Conservation (phyloP, 2,888 invertebrate genomes). For the Cheilosia vulpina region DNA sequence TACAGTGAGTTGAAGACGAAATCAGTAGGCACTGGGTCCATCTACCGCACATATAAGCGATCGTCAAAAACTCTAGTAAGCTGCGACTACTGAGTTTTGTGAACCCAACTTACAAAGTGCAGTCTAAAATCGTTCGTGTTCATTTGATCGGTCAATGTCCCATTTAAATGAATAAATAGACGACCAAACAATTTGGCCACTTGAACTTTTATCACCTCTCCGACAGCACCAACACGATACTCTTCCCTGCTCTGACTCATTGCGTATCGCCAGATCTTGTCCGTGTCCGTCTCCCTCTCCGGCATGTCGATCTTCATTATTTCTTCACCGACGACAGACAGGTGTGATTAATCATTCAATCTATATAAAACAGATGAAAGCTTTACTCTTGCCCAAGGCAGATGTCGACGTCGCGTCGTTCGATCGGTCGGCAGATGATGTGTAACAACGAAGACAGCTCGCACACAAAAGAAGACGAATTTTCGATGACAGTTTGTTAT, state of each 20-base stretch:
- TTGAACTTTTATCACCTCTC: conserved; percentile 40
- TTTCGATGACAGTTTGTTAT: conserved; percentile 37
- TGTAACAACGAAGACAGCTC: conserved; percentile 5
- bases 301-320: conserved; percentile 22
- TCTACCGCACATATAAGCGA: too few species aligned
- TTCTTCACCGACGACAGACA: conserved; percentile 5
- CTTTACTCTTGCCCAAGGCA: conserved; percentile 40
- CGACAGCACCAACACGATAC: background rate
- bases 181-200: conserved; percentile 29
- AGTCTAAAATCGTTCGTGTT: too few species aligned
- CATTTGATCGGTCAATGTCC: background rate
- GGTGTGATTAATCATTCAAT: conserved; percentile 67
- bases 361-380: conserved; percentile 24
- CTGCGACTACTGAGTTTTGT: too few species aligned
- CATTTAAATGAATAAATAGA: conserved; percentile 48
- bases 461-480: background rate
- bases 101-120: too few species aligned
- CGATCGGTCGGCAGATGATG: background rate
- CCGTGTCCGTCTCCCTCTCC: background rate
- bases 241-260: conserved; percentile 20
- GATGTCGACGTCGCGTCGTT: conserved; percentile 4
- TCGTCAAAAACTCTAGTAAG: too few species aligned
- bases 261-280: conserved; percentile 15
- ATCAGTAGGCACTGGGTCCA: too few species aligned
- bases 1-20: too few species aligned